These are phyloP conservation scores for Hemaris fuciformis DNA, from an alignment of 2,888 invertebrate genomes.

Conservation along the genomic window DNA sequence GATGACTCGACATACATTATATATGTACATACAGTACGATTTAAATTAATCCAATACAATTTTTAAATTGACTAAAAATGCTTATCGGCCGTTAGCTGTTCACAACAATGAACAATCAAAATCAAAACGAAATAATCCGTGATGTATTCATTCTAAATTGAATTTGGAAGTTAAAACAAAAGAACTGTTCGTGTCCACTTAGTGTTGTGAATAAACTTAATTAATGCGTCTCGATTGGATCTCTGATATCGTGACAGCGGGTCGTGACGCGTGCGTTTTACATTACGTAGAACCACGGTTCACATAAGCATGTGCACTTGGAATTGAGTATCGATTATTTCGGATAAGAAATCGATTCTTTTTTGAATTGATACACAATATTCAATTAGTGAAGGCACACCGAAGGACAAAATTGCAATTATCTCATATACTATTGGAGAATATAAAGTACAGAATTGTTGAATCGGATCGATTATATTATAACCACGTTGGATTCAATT, in stretches of 20 bases:
- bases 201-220: background rate
- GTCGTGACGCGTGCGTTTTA: background rate
- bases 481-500: too few relatives aligned
- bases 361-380: background rate
- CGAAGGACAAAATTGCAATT: background rate
- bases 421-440: too few relatives aligned
- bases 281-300: background rate
- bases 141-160: background rate
- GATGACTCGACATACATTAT: too few relatives aligned
- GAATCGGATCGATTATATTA: too few relatives aligned
- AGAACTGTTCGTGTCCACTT: background rate
- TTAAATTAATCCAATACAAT: too few relatives aligned
- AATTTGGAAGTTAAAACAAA: background rate
- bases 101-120: too few relatives aligned
- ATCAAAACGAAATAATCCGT: background rate
- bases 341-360: background rate
- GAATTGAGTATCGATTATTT: background rate
- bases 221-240: background rate
- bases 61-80: too few relatives aligned
- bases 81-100: too few relatives aligned
- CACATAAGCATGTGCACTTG: background rate
- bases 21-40: too few relatives aligned
- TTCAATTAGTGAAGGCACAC: background rate
- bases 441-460: too few relatives aligned
- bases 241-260: slow-evolving; percentile 2